phyloP scores from a whole-genome alignment of 2,888 invertebrate genomes.

The Ichneumoninae sp. region DNA sequence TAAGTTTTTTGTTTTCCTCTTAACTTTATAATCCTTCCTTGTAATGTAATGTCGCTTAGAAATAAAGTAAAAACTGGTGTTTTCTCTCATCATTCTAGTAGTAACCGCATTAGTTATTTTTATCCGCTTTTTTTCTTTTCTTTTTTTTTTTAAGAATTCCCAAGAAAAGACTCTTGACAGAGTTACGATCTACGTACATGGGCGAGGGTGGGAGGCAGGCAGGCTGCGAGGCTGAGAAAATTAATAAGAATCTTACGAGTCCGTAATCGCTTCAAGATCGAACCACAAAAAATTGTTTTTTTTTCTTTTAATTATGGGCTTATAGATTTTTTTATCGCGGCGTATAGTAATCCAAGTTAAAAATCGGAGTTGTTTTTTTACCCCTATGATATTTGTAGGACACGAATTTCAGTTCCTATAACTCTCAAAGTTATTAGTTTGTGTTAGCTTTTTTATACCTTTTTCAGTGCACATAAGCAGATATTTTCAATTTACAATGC shows the following conservation, averaged over 20 bases:
- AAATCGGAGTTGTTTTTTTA: constrained; percentile 48
- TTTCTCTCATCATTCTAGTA: constrained; percentile 65
- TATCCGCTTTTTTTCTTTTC: constrained; percentile 59
- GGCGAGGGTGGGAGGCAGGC: constrained; percentile 55
- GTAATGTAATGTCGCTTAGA: constrained; percentile 68
- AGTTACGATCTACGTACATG: constrained; percentile 62
- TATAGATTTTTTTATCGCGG: constrained; percentile 13
- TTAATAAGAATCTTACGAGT: constrained; percentile 57
- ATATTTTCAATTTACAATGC: constrained; percentile 72
- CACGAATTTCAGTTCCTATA: constrained; percentile 68
- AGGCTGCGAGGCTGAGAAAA: constrained; percentile 55
- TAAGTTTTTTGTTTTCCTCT: constrained; percentile 51
- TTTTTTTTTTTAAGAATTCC: constrained; percentile 61
- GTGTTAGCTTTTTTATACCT: constrained; percentile 34
- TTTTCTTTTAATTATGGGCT: constrained; percentile 15
- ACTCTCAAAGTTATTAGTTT: constrained; percentile 66
- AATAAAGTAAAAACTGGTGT: constrained; percentile 69
- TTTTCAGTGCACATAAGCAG: constrained; percentile 72
- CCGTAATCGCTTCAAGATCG: constrained; percentile 31
- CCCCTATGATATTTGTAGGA: constrained; percentile 61
- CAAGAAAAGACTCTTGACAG: constrained; percentile 45
- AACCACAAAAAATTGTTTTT: not conserved
- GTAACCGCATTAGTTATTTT: constrained; percentile 63
- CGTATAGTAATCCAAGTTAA: constrained; percentile 13
- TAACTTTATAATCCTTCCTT: constrained; percentile 63